Conservation (phyloP, 2,888 invertebrate species). For the Acleris laterana region DNA sequence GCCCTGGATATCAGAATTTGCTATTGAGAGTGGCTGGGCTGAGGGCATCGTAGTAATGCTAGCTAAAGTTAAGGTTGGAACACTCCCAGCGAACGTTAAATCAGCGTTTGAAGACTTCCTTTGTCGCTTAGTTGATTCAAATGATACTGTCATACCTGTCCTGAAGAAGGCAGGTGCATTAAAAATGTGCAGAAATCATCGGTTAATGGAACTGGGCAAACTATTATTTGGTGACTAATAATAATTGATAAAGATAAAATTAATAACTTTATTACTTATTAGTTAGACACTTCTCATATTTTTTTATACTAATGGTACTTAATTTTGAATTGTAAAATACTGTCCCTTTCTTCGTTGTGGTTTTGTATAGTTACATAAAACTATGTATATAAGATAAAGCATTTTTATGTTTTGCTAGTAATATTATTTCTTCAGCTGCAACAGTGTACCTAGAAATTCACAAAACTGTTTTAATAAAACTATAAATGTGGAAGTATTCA, state of each 20-base stretch:
- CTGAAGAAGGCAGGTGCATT: constrained; percentile 93
- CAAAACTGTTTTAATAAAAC: constrained; percentile 29
- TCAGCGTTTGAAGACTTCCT: constrained; percentile 96
- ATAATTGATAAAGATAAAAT: constrained; percentile 39
- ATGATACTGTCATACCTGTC: constrained; percentile 88
- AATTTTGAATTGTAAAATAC: constrained; percentile 28
- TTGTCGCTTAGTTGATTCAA: constrained; percentile 92
- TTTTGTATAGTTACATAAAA: constrained; percentile 30
- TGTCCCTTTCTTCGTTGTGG: constrained; percentile 41
- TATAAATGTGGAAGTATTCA: constrained; percentile 36
- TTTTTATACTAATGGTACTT: constrained; percentile 41
- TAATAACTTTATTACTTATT: constrained; percentile 13
- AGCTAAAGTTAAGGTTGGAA: constrained; percentile 92
- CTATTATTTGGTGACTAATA: constrained; percentile 94
- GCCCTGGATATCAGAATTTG: constrained; percentile 95
- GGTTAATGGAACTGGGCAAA: constrained; percentile 95
- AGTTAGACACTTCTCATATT: constrained; percentile 20
- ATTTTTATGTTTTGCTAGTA: constrained; percentile 31
- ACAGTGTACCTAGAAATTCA: constrained; percentile 17
- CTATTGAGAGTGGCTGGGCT: constrained; percentile 97
- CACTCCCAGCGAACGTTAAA: constrained; percentile 92
- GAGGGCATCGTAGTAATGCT: constrained; percentile 93
- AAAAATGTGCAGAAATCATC: constrained; percentile 92
- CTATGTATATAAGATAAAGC: constrained; percentile 20
- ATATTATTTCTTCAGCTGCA: constrained; percentile 17